Base-by-base conservation (phyloP, 1,140 invertebrate species). In the Idris sp. region DNA sequence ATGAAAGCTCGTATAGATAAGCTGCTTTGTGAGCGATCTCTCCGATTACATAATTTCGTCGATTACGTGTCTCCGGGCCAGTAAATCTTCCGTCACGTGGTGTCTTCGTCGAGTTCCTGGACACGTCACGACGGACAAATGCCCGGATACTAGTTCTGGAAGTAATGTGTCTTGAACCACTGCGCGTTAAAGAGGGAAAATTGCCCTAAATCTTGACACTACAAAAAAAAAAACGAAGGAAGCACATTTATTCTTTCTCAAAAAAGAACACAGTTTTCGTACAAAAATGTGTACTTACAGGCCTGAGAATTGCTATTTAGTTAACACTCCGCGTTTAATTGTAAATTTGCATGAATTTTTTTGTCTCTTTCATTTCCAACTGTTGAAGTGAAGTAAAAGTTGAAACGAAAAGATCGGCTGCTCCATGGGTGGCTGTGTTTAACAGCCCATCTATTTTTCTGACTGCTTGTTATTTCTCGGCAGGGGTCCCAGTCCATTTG, bases 371-470 rank as follows among this genome's bases (percentile, higher is more conserved):
- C n/a, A n/a, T 4, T 36, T 9, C 18, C 30, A 58, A 44, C 13
- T 19, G 26, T 30, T 14, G 8, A 31, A 51, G 28, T 64, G 44
- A 53, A 54, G 53, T 19, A 18, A 59, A 51, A 38, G 51, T 22
- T 48, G 46, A 82, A 83, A 73, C 79, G 80, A 73, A 51, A 59
- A 65, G 74, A 69, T 79, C 41, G 46, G 30, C 36, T 61, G 68
- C 86, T 79, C 86, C 84, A 84, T 86, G 85, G 86, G 85, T 86
- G 86, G 86, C 81, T 65, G 79, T 78, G 81, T 77, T 86, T 87
- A 87, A 85, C 85, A 86, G 86, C 84, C 83, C 82, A 86, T 88
- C 84, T 80, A 88, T 87, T 88, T 88, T 88, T 87, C 82, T 86
- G 84, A 83, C 85, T 86, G 84, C 83, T 86, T 84, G 85, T 88